Evolutionary conservation across 2,113 vertebrate genomes (phyloP).

Genomic region (Mola mola): DNA sequence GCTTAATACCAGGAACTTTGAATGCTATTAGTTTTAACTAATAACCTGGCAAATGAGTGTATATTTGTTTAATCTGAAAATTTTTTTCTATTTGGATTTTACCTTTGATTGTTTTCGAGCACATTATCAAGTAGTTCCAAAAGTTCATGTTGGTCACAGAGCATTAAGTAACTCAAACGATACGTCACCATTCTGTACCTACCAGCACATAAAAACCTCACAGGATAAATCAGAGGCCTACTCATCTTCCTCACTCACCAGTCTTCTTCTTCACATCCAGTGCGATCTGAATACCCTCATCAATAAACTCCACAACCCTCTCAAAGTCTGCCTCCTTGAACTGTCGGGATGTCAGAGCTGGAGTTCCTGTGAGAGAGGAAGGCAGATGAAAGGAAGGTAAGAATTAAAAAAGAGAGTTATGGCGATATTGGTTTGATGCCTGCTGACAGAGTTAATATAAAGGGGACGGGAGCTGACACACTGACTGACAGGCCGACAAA

Average conservation of each 20-base stretch:
- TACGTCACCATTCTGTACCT: not conserved
- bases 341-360: slow-evolving; percentile 89
- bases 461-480: not conserved
- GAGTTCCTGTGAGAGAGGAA: slow-evolving; percentile 80
- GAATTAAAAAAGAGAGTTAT: not conserved
- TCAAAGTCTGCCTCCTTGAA: slow-evolving; percentile 89
- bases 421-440: too few relatives aligned
- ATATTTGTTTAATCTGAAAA: not conserved
- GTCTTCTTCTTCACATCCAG: slow-evolving; percentile 91
- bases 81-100: not conserved
- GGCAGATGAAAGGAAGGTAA: not conserved
- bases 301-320: slow-evolving; percentile 89
- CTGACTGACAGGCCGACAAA: slow-evolving; percentile 5
- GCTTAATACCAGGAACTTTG: not conserved
- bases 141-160: not conserved
- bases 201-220: not conserved
- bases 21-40: not conserved
- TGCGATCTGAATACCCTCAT: slow-evolving; percentile 89
- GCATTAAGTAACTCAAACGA: not conserved
- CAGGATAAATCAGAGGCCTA: not conserved
- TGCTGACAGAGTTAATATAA: slow-evolving; percentile 7
- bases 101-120: not conserved
- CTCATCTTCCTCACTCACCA: slow-evolving; percentile 71
- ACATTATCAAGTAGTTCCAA: not conserved
- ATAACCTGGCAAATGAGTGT: not conserved